A percentile compares a stretch with the other conserved stretches of the same genome.
These are phyloP conservation scores for Drosophila multiciliata DNA, from an alignment of 2,888 invertebrate genomes.

Conservation along the genomic window DNA sequence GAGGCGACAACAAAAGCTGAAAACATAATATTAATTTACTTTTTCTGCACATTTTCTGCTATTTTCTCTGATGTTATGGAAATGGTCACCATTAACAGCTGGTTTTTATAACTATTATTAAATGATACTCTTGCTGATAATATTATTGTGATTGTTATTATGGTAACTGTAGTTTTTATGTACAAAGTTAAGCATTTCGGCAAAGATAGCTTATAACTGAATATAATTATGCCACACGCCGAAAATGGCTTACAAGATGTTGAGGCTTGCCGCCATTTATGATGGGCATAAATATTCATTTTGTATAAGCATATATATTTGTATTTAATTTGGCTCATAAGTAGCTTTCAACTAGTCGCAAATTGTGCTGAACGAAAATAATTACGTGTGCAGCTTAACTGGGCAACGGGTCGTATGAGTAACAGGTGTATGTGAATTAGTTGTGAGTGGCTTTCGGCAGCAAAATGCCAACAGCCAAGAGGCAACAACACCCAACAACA, in stretches of 20 bases:
- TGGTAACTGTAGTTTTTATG: slow-evolving; percentile 67
- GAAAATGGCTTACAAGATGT: slow-evolving; percentile 16
- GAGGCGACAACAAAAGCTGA: slow-evolving; percentile 13
- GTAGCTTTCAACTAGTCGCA: slow-evolving; percentile 18
- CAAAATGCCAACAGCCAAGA: slow-evolving; percentile 33
- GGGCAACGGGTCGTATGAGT: slow-evolving; percentile 53
- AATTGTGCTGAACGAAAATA: slow-evolving; percentile 54
- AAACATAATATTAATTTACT: slow-evolving; percentile 21
- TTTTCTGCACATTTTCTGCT: slow-evolving; percentile 9
- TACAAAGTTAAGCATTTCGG: slow-evolving; percentile 52
- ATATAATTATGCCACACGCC: slow-evolving; percentile 43
- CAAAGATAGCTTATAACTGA: slow-evolving; percentile 32
- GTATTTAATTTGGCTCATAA: neutral
- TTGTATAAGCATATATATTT: slow-evolving; percentile 5
- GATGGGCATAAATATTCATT: slow-evolving; percentile 38
- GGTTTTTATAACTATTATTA: slow-evolving; percentile 76
- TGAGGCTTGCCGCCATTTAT: slow-evolving; percentile 1
- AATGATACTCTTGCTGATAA: slow-evolving; percentile 60
- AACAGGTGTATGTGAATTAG: slow-evolving; percentile 63
- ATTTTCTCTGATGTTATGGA: slow-evolving; percentile 48
- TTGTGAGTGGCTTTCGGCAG: slow-evolving; percentile 67
- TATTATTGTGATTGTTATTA: slow-evolving; percentile 57
- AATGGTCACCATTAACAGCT: slow-evolving; percentile 66
- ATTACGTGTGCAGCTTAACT: slow-evolving; percentile 40
- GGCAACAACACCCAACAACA: slow-evolving; percentile 9